phyloP scores from a whole-genome alignment of 1,140 invertebrate genomes.

The Sinonovacula constricta region DNA sequence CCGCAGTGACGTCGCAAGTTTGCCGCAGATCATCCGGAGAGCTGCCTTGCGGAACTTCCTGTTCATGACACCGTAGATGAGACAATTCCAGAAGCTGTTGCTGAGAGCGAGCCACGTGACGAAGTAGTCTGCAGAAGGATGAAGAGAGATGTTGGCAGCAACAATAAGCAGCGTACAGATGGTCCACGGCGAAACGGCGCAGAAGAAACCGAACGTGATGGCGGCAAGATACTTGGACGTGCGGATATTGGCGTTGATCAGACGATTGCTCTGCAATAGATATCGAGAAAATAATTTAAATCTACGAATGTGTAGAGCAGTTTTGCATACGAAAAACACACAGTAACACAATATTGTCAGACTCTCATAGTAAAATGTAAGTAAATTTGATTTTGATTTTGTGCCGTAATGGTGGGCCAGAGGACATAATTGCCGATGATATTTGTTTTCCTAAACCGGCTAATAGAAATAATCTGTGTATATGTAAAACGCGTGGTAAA shows the following conservation, averaged over 20 bases:
- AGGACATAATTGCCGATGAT: no score
- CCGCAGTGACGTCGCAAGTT: conserved; percentile 17
- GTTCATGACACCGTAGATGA: conserved; percentile 54
- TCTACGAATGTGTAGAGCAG: no score
- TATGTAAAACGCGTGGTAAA: no score
- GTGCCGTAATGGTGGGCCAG: no score
- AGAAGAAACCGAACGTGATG: conserved; percentile 56
- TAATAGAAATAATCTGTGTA: no score
- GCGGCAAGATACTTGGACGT: conserved; percentile 53
- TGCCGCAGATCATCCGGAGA: conserved; percentile 12
- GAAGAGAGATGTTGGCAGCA: conserved; percentile 16
- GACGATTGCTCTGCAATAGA: conserved; percentile 32
- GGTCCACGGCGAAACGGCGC: conserved; percentile 56
- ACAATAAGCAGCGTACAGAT: conserved; percentile 41
- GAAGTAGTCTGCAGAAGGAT: conserved; percentile 32
- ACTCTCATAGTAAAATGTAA: no score
- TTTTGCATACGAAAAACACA: no score
- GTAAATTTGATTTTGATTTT: no score
- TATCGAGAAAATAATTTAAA: background rate
- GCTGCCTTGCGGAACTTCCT: conserved; percentile 50
- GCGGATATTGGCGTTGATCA: conserved; percentile 42
- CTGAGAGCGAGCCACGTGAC: conserved; percentile 58
- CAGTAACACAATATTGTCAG: no score
- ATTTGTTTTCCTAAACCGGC: no score
- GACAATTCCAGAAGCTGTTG: conserved; percentile 59